These are phyloP conservation scores for Lathronympha strigana DNA, from an alignment of 2,888 invertebrate genomes.

Conservation along the genomic window DNA sequence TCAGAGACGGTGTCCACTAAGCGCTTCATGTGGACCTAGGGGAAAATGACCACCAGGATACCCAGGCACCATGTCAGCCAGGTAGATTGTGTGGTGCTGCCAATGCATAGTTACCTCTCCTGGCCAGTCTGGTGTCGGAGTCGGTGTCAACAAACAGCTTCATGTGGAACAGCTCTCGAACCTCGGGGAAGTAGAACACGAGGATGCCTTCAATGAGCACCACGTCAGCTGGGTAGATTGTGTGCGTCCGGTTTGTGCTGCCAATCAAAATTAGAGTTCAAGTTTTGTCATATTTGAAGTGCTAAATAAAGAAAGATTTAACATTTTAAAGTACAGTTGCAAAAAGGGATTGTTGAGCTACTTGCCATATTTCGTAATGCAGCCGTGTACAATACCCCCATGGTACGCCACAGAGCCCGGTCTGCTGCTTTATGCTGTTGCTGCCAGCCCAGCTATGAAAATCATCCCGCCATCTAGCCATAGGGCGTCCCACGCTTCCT, in stretches of 20 bases:
- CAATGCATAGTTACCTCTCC: constrained; percentile 88
- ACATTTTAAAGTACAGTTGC: too few relatives aligned
- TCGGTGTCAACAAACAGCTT: constrained; percentile 99
- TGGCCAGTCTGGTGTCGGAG: constrained; percentile 97
- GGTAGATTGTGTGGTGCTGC: not conserved
- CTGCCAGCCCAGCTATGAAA: too few relatives aligned
- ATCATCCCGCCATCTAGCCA: too few relatives aligned
- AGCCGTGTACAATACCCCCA: too few relatives aligned
- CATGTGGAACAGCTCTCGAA: constrained; percentile 98
- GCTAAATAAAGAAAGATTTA: not conserved
- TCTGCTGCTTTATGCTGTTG: too few relatives aligned
- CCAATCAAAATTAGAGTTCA: not conserved
- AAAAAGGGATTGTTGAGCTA: too few relatives aligned
- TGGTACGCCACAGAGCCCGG: too few relatives aligned
- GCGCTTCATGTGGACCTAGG: too few relatives aligned
- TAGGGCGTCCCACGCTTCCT: too few relatives aligned
- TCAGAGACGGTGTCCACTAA: too few relatives aligned
- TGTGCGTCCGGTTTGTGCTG: constrained; percentile 87
- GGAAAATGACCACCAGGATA: not conserved
- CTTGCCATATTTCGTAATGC: too few relatives aligned
- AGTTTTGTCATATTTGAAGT: not conserved
- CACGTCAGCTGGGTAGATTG: constrained; percentile 98
- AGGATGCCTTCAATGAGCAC: constrained; percentile 99
- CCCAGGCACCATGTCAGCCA: too few relatives aligned
- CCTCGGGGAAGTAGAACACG: constrained; percentile 98